Evolutionary conservation across 2,888 invertebrate genomes (phyloP).

Genomic region (Chironomus riparius): DNA sequence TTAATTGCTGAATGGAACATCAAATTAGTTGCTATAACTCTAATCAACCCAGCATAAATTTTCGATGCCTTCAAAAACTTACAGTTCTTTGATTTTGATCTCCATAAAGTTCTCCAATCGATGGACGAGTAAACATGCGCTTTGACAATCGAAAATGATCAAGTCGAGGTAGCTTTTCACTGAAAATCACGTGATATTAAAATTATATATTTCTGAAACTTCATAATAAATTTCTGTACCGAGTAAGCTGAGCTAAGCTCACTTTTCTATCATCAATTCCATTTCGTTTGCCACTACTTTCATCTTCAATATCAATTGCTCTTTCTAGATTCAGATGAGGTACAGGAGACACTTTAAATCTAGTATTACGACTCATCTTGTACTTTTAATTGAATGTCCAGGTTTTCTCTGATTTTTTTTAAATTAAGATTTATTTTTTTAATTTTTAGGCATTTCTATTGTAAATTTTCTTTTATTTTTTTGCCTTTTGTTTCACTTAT

Average conservation of each 20-base stretch:
- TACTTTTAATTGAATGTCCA: too few relatives aligned
- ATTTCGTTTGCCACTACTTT: background rate
- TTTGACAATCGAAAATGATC: slow-evolving; percentile 75
- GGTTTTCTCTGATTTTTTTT: too few relatives aligned
- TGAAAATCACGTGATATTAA: slow-evolving; percentile 33
- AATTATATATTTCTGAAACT: background rate
- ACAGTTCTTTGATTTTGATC: slow-evolving; percentile 36
- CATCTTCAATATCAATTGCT: background rate
- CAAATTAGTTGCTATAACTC: too few relatives aligned
- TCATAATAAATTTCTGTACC: slow-evolving; percentile 34
- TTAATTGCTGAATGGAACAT: too few relatives aligned
- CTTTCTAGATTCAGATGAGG: background rate
- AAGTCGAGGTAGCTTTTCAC: slow-evolving; percentile 70
- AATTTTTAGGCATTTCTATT: too few relatives aligned
- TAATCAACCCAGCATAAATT: too few relatives aligned
- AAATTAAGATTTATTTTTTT: too few relatives aligned
- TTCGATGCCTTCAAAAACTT: too few relatives aligned
- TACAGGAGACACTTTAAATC: background rate
- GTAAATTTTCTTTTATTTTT: too few relatives aligned
- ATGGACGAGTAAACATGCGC: slow-evolving; percentile 68
- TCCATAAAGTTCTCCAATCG: slow-evolving; percentile 74
- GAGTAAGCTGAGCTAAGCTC: slow-evolving; percentile 40
- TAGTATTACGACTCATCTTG: too few relatives aligned
- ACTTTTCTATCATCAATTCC: slow-evolving; percentile 34
- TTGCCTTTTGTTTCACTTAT: too few relatives aligned